phyloP scores from a whole-genome alignment of 2,888 invertebrate species.

The Ethmia dodecea region DNA sequence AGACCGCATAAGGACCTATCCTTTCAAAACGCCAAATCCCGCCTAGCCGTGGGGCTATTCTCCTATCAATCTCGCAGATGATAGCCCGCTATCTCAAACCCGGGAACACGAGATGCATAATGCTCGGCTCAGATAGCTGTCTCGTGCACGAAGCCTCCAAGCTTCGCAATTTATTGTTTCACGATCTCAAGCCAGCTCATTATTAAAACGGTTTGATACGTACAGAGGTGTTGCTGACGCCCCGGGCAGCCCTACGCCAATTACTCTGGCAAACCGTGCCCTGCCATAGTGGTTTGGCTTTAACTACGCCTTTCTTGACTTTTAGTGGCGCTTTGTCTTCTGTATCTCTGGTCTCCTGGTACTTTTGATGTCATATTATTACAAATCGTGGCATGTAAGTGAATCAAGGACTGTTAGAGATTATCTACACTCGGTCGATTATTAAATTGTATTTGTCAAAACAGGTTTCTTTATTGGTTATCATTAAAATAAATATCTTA shows the following conservation, averaged over 20 bases:
- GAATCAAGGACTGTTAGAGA: no score
- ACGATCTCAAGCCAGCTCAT: conserved; percentile 74
- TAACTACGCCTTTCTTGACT: conserved; percentile 56
- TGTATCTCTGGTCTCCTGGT: conserved; percentile 25
- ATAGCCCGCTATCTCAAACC: conserved; percentile 64
- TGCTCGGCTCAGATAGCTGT: conserved; percentile 73
- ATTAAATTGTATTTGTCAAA: no score
- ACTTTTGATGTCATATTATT: no score
- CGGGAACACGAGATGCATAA: conserved; percentile 69
- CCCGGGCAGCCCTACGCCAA: conserved; percentile 63
- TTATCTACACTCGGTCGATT: no score
- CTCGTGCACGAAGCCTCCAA: conserved; percentile 75
- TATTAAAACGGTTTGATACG: conserved; percentile 78
- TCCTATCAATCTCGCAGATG: conserved; percentile 75
- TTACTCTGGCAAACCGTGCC: conserved; percentile 53
- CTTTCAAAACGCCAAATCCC: conserved; percentile 54
- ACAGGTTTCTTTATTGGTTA: no score
- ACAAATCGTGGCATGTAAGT: no score
- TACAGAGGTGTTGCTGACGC: conserved; percentile 74
- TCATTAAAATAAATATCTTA: no score
- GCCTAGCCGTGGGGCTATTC: conserved; percentile 67
- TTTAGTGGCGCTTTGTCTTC: conserved; percentile 48
- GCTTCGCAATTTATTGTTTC: conserved; percentile 78
- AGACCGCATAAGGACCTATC: conserved; percentile 36
- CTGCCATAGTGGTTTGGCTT: conserved; percentile 57